Conservation (phyloP, 2,888 invertebrate genomes). For the Craniophora ligustri region DNA sequence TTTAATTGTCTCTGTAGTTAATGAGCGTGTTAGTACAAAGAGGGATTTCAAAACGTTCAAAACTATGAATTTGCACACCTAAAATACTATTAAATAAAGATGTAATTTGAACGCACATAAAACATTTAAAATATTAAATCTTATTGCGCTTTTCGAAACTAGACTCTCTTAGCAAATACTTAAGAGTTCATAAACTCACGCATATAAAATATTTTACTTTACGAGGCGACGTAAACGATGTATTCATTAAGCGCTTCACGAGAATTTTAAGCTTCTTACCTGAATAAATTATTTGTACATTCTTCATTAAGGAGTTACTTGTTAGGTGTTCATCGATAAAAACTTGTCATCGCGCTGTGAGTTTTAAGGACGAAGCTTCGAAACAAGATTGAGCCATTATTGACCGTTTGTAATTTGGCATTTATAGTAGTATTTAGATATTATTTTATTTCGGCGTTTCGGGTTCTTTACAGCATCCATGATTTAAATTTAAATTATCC, state of each 20-base stretch:
- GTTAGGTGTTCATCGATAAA: conserved; percentile 13
- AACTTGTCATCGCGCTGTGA: not conserved
- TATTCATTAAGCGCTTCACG: conserved; percentile 44
- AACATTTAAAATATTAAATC: conserved; percentile 11
- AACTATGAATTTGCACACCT: not conserved
- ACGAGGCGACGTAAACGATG: conserved; percentile 25
- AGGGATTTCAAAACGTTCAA: no score
- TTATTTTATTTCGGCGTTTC: no score
- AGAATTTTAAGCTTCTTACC: conserved; percentile 36
- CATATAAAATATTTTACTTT: conserved; percentile 39
- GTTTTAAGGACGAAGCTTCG: not conserved
- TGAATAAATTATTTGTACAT: conserved; percentile 43
- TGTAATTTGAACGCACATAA: not conserved
- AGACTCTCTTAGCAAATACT: conserved; percentile 15
- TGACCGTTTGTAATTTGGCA: no score
- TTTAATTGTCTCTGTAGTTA: no score
- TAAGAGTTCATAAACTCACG: conserved; percentile 35
- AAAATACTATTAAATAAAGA: not conserved
- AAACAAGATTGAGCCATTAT: no score
- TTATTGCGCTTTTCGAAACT: conserved; percentile 9
- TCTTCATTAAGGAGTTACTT: conserved; percentile 10
- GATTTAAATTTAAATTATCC: no score
- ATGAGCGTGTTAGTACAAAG: no score
- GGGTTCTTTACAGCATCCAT: no score
- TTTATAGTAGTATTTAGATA: no score